These are phyloP conservation scores for Cathartes aura DNA, from an alignment of 2,113 vertebrate genomes.

Conservation along the genomic window DNA sequence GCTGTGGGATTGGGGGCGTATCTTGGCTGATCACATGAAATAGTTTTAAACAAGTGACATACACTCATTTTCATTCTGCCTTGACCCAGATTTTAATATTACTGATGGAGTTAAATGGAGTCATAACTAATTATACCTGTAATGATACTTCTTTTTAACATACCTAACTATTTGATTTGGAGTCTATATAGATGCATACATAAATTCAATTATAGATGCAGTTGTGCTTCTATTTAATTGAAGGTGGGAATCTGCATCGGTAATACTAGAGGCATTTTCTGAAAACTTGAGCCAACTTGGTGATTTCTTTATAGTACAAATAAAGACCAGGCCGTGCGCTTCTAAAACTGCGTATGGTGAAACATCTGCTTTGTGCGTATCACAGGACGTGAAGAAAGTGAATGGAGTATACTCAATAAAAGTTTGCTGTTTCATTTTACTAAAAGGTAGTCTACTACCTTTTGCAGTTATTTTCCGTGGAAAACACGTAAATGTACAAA, in stretches of 20 bases:
- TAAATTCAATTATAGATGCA: background rate
- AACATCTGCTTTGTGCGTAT: background rate
- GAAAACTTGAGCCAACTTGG: background rate
- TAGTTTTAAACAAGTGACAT: background rate
- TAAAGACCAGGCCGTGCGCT: background rate
- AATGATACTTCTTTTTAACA: background rate
- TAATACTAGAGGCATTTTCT: background rate
- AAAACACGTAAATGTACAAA: background rate
- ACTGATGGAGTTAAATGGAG: background rate
- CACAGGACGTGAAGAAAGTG: background rate
- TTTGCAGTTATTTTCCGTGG: background rate
- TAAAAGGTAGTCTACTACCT: background rate
- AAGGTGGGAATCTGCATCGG: background rate
- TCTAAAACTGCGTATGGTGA: background rate
- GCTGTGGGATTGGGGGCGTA: background rate
- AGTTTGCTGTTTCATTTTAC: background rate
- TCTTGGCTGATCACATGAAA: background rate
- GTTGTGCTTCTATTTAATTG: background rate
- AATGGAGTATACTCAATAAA: background rate
- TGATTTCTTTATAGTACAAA: background rate
- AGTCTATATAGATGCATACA: background rate
- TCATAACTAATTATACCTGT: conserved; percentile 4
- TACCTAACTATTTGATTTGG: background rate
- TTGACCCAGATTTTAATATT: conserved; percentile 21
- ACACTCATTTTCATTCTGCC: background rate